phyloP scores from a whole-genome alignment of 1,140 invertebrate genomes.

The Hyles euphorbiae region DNA sequence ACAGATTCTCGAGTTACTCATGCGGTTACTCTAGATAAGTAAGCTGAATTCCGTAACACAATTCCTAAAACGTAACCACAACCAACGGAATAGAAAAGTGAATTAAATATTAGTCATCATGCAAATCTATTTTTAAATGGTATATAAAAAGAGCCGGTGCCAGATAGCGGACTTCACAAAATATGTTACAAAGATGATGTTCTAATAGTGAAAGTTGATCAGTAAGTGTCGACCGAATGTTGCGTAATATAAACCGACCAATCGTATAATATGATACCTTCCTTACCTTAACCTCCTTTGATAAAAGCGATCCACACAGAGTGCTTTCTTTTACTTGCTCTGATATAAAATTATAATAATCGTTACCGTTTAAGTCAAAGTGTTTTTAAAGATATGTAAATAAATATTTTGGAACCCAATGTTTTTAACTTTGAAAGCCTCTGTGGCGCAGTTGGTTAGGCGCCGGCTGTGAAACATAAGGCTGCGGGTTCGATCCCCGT shows the following conservation, averaged over 20 bases:
- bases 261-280: slow-evolving; percentile 2
- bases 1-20: no score
- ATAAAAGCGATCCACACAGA: background rate
- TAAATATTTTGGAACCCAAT: no score
- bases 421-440: no score
- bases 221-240: slow-evolving; percentile 10
- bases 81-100: background rate
- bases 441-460: no score
- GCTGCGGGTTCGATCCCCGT: no score
- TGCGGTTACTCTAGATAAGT: no score
- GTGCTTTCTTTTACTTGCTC: no score
- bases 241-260: slow-evolving; percentile 8
- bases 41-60: no score
- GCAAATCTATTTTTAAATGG: slow-evolving; percentile 2
- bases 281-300: slow-evolving; percentile 6
- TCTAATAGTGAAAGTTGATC: slow-evolving; percentile 15
- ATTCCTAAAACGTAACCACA: background rate
- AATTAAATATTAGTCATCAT: slow-evolving; percentile 2
- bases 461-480: no score
- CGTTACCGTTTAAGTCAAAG: no score
- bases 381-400: no score
- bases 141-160: background rate
- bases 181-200: slow-evolving; percentile 4
- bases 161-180: background rate
- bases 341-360: no score